Evolutionary conservation across 2,797 vertebrate species (phyloP).

Genomic region (Platyrinchus mystaceus): DNA sequence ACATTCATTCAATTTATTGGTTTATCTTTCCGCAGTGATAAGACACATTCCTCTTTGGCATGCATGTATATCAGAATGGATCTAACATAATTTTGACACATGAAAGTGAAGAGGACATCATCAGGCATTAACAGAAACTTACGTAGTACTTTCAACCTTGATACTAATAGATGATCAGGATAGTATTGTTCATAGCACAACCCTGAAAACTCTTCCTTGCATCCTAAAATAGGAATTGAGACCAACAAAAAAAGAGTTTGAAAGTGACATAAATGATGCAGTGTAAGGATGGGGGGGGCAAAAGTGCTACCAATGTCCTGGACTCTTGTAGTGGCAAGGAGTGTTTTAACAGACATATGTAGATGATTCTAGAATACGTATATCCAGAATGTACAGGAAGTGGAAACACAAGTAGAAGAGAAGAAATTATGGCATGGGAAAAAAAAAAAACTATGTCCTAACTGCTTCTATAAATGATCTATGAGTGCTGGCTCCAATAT

Average conservation of each 20-base stretch:
- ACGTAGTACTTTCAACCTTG: neutral
- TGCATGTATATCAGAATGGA: neutral
- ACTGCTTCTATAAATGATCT: neutral
- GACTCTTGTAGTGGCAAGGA: neutral
- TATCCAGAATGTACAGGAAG: neutral
- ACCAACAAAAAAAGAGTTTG: neutral
- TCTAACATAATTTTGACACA: neutral
- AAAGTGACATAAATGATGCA: rapidly evolving
- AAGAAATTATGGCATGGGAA: neutral
- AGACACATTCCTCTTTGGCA: neutral
- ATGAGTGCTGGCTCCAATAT: neutral
- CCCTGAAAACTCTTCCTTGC: neutral
- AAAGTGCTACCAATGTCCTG: neutral
- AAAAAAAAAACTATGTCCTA: neutral
- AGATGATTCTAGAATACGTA: neutral
- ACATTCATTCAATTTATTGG: neutral
- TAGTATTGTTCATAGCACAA: neutral
- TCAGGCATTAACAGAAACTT: neutral
- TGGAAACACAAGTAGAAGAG: neutral
- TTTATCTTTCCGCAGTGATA: neutral
- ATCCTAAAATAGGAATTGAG: neutral
- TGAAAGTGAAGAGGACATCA: neutral
- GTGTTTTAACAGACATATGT: neutral
- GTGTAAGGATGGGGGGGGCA: rapidly evolving
- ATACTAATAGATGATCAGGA: neutral